These are phyloP conservation scores for Julus scandinavius DNA, from an alignment of 2,888 invertebrate species.

Conservation along the genomic window DNA sequence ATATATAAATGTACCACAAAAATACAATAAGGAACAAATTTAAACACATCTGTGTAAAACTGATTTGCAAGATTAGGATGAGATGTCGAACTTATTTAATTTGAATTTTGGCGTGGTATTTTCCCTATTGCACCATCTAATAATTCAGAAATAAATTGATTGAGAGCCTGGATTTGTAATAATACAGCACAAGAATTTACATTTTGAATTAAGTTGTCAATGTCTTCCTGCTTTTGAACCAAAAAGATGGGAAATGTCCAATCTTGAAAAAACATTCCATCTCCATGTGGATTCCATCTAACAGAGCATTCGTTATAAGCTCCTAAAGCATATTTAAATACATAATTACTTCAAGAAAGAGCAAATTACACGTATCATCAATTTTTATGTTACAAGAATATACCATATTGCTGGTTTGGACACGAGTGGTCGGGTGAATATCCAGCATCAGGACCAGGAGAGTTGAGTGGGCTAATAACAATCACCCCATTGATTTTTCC, in stretches of 20 bases:
- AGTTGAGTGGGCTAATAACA: slow-evolving; percentile 63
- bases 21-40: too few relatives aligned
- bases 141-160: neutral
- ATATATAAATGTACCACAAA: too few relatives aligned
- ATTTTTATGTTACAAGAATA: slow-evolving; percentile 51
- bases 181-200: slow-evolving; percentile 20
- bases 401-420: slow-evolving; percentile 80
- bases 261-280: slow-evolving; percentile 79
- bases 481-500: slow-evolving; percentile 68
- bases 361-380: neutral
- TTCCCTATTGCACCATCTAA: too few relatives aligned
- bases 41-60: too few relatives aligned
- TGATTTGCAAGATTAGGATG: too few relatives aligned
- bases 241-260: slow-evolving; percentile 91
- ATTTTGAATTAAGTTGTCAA: slow-evolving; percentile 52
- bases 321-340: neutral
- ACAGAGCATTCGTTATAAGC: slow-evolving; percentile 61
- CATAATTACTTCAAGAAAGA: neutral
- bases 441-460: slow-evolving; percentile 59
- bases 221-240: slow-evolving; percentile 68
- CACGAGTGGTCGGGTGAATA: slow-evolving; percentile 78
- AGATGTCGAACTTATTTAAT: too few relatives aligned
- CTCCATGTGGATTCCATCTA: slow-evolving; percentile 83
- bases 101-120: too few relatives aligned
- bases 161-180: neutral